Evolutionary conservation across 2,888 invertebrate species (phyloP), one percentile per base, ranked within the genome.

Genomic region (Hydrotaea cyrtoneurina): DNA sequence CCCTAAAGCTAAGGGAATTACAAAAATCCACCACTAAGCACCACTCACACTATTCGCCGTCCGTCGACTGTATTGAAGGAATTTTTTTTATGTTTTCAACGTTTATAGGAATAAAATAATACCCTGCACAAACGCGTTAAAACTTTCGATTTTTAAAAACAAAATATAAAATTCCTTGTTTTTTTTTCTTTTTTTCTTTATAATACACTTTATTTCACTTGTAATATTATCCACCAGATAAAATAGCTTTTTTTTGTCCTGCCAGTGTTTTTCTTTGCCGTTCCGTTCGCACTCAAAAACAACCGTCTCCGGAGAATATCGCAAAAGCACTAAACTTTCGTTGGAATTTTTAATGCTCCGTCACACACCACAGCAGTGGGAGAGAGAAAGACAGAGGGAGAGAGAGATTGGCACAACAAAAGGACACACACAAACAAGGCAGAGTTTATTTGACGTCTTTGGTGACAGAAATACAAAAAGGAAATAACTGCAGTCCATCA

Each of bases 311-410:
- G 36, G 31, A 31, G 73, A 82, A 82, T 74, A 85, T 79, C 26
- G 69, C 79, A 74, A 74, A 82, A 77, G 76, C 79, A 85, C 85
- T 85, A 82, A 85, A 85, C 69, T 46, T 69, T 19, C 17, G 43
- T 15, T n/a, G 17, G 85, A 81, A 82, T 69, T 85, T 79, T 39
- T 21, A 50, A 62, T 43, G 11, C 69, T 81, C 81, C 43, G 19
- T 31, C 36, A 76, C 66, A 55, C 46, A 26, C 23, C 46, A 71
- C 23, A 43, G 26, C 2, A 8, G 59, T 43, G 23, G 21, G 43
- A 26, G 17, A 39, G 21, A 17, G 17, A 64, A 64, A 17, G 43
- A 39, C 66, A 43, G 59, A 39, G 23, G 21, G 43, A 26, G 17
- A 39, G 21, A 17, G 17, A 64, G n/a, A n/a, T n/a, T n/a, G n/a